Evolutionary conservation across 2,797 vertebrate species (phyloP), one percentile per base, ranked within the genome.

Genomic region (Melanotaenia pygmaea): DNA sequence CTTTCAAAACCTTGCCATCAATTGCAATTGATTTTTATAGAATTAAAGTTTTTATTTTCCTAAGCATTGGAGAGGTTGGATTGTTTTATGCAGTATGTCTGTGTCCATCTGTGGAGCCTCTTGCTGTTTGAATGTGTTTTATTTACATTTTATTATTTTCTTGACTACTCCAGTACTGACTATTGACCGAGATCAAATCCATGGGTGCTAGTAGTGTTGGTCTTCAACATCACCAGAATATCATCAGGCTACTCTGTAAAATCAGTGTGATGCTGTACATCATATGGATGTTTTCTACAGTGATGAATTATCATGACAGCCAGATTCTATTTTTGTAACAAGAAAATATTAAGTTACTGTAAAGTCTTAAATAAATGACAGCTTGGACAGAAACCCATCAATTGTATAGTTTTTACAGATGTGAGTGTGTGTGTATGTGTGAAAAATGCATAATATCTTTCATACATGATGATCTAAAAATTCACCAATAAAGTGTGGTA

Each of bases 341-440:
- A 92, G 89, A 91, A 87, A 92, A 84, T 85, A 89, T 89, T 89
- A 88, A 90, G 78, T 86, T 82, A 94, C 91, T 94, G 91, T 94
- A 81, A 94, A 94, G 92, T 94, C 91, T 95, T 94, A 93, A 95
- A 94, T 94, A 94, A 93, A 93, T 74, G 77, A 93, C 90, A 90
- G 72, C 89, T 91, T 94, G 92, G 93, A 94, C 91, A 89, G 86
- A 93, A 89, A 88, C 60, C 13, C 64, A 72, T 75, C 43, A 20
- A 79, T 47, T 82, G 72, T 73, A 72, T 28, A 80, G 74, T 88
- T 81, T 80, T 88, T 75, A 62, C 71, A 74, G 37, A 64, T 62
- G 73, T 71, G 45, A 72, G 53, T 58, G 28, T 72, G 67, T 61
- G 60, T 64, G 28, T 4, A 32, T 72, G 35, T 54, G 51, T 76